Base-by-base conservation (phyloP, 2,113 vertebrate genomes). In the Misgurnus anguillicaudatus region DNA sequence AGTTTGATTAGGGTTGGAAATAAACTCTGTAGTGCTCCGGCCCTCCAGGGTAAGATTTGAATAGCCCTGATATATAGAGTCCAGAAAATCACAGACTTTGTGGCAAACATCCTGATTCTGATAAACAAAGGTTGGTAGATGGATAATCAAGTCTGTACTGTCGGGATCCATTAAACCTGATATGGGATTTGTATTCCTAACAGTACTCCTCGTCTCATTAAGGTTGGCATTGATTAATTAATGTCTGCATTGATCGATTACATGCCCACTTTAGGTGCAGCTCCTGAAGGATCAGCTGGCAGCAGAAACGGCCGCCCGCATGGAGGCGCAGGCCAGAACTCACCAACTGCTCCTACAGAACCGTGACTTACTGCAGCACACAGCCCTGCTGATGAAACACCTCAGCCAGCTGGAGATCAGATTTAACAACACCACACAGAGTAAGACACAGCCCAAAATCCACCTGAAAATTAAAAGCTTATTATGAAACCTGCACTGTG, bases 331-430 rank as follows among this genome's bases (percentile, higher is more conserved):
- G 84, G 91, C 94, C 55, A 93, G 95, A 0, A 93, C 94, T 17
- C 92, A 92, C 87, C 94, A 95, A 90, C 92, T 96, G 57, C 92
- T 96, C 71, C 82, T 96, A 83, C 94, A 95, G 90, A 95, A 95
- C 90, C 83, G 91, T 0, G 93, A 95, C 82, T 82, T 97, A 77
- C 91, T 95, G 67, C 92, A 94, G 84, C 94, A 94, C 70, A 90
- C 98, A 83, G 90, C 94, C 0, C 78, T 94, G 85, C 91, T 94
- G n/a, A 95, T 95, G 85, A 90, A 91, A 85, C 95, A 96, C 85
- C 91, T 97, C 53, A 92, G 92, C 2, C 92, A 93, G 78, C 88
- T 95, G 83, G 94, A 95, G 84, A 83, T 85, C 64, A 87, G 83
- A 62, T 82, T 83, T 11, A 85, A 85, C 6, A 80, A 72, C 9